Evolutionary conservation across 2,797 vertebrate species (phyloP).

Genomic region (Lophius americanus): DNA sequence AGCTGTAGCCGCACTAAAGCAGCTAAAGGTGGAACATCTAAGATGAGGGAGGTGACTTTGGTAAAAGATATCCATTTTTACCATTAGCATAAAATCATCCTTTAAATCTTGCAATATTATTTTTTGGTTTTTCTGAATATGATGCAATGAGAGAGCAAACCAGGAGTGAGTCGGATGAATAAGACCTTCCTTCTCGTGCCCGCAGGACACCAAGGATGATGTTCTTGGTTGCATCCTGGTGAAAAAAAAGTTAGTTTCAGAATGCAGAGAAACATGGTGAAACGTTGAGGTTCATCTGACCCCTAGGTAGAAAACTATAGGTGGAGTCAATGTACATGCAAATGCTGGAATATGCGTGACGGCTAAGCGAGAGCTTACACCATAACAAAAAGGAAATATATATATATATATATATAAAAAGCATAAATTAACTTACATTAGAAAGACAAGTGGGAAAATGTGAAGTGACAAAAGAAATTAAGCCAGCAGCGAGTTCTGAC

Average conservation of each 20-base stretch:
- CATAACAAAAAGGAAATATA: slow-evolving; percentile 18
- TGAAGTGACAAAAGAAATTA: slow-evolving; percentile 5
- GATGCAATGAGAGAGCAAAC: no score
- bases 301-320: no score
- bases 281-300: no score
- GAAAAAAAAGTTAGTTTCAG: not conserved
- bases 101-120: no score
- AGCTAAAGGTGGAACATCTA: no score
- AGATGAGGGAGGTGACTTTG: no score
- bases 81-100: no score
- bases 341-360: slow-evolving; percentile 22
- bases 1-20: no score
- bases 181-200: slow-evolving; percentile 81
- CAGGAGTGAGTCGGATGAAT: slow-evolving; percentile 76
- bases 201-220: slow-evolving; percentile 65
- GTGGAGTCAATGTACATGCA: not conserved
- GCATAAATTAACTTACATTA: slow-evolving; percentile 20
- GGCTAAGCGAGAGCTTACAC: slow-evolving; percentile 34
- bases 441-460: slow-evolving; percentile 17
- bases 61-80: no score
- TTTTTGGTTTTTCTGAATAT: no score
- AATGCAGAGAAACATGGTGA: not conserved
- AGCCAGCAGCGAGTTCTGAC: slow-evolving; percentile 11
- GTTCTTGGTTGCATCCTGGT: slow-evolving; percentile 6
- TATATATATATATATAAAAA: slow-evolving; percentile 25